phyloP scores from a whole-genome alignment of 1,140 invertebrate genomes.

The Drosophila cardini region DNA sequence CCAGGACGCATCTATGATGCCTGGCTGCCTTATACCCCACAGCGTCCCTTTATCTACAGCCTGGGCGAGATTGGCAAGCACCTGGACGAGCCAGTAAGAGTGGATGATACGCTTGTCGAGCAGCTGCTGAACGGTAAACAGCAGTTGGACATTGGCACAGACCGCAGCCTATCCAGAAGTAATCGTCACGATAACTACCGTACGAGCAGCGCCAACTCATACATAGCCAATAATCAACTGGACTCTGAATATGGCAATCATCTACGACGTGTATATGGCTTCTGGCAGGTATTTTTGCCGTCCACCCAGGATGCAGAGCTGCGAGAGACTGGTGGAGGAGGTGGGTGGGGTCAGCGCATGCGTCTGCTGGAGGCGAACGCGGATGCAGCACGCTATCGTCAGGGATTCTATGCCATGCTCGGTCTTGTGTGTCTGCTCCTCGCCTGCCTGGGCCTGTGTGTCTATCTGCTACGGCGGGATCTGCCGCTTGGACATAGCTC shows the following conservation, averaged over 20 bases:
- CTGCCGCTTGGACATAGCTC: conserved; percentile 43
- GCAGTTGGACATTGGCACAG: conserved; percentile 24
- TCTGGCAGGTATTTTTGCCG: conserved; percentile 77
- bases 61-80: conserved; percentile 72
- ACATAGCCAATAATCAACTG: conserved; percentile 56
- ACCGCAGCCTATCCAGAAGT: conserved; percentile 65
- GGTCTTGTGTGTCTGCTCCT: conserved; percentile 73
- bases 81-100: background rate
- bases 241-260: conserved; percentile 72
- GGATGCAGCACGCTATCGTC: conserved; percentile 78
- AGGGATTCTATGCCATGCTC: conserved; percentile 81
- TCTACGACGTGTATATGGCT: conserved; percentile 68
- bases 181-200: conserved; percentile 62
- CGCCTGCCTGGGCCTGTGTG: conserved; percentile 71
- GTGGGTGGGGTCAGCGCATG: conserved; percentile 57
- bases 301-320: conserved; percentile 43
- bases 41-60: conserved; percentile 85
- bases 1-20: conserved; percentile 86
- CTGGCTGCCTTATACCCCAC: conserved; percentile 87
- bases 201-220: conserved; percentile 35
- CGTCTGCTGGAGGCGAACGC: conserved; percentile 68
- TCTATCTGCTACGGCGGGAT: conserved; percentile 73
- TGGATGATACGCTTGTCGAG: conserved; percentile 58
- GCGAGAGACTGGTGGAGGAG: conserved; percentile 15
- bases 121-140: conserved; percentile 52